Evolutionary conservation across 2,797 vertebrate species (phyloP), one percentile per base, ranked within the genome.

Genomic region (Arvicola amphibius): DNA sequence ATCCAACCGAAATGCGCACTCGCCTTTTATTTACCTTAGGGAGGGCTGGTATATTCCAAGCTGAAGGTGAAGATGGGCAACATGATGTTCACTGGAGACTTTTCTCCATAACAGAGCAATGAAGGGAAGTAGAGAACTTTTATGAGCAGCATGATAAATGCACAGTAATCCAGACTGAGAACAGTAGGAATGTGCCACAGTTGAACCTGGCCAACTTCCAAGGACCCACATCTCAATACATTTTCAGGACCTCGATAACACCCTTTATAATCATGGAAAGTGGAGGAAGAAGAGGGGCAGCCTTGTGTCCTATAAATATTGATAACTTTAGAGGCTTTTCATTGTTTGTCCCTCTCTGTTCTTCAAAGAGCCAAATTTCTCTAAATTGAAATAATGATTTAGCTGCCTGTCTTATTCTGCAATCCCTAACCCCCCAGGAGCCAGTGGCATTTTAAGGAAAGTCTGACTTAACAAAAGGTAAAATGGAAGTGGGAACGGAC

Each of bases 11-110:
- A 96, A 61, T 94, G 10, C 89, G 73, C 34, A 81, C 92, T 96
- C 95, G 90, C 93, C 71, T 9, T 94, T 83, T 81, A 79, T 96
- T 96, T 98, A 95, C 97, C 87, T 97, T 97, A 32, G 93, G 88
- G 63, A 96, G 96, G 92, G 84, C 95, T 97, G 94, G 48, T 94
- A 92, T 97, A 96, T 85, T 97, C 92, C 91, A 94, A 97, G 76
- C 96, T 98, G 97, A 98, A 97, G 97, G 92, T 96, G 91, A 97
- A 97, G 96, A 96, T 95, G 89, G 73, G 97, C 87, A 92, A 74
- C 17, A 96, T 94, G 96, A 97, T 79, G 71, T 96, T 97, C 83
- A 90, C 96, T 97, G 96, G 92, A 96, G 94, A 95, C 94, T 97
- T 56, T 92, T 96, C 91, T 95, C 92, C 96, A 81, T 97, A 94